Evolutionary conservation across 2,113 vertebrate species (phyloP).

Genomic region (Calyptommatus sinebrachiatus): DNA sequence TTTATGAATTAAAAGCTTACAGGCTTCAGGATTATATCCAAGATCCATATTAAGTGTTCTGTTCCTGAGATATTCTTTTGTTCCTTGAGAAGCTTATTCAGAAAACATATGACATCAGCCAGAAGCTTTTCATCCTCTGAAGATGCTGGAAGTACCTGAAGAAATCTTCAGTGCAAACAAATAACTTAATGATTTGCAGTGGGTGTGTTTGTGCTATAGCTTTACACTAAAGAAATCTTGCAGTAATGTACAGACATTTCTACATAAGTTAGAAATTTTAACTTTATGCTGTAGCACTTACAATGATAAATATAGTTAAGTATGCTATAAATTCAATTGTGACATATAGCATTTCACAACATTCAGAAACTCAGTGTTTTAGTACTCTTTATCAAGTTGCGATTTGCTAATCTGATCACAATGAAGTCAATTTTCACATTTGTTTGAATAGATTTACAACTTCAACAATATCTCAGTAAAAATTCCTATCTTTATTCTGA

Average conservation of each 20-base stretch:
- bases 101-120: constrained; percentile 85
- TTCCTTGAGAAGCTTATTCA: constrained; percentile 82
- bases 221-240: neutral
- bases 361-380: neutral
- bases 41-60: constrained; percentile 83
- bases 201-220: neutral
- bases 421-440: too few relatives aligned
- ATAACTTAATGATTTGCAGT: constrained; percentile 1
- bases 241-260: neutral
- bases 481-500: too few relatives aligned
- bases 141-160: constrained; percentile 89
- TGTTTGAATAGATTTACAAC: neutral
- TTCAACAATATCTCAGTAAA: neutral
- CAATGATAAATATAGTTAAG: too few relatives aligned
- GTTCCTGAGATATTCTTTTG: constrained; percentile 67
- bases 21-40: constrained; percentile 85
- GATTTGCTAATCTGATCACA: too few relatives aligned
- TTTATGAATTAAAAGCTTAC: constrained; percentile 65
- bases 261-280: too few relatives aligned
- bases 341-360: neutral
- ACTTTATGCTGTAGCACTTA: too few relatives aligned
- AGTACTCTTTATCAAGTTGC: too few relatives aligned
- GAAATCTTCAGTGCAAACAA: constrained; percentile 77
- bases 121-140: constrained; percentile 90
- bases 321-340: neutral